These are phyloP conservation scores for Amphilophus citrinellus DNA, from an alignment of 2,113 vertebrate genomes.

Conservation along the genomic window DNA sequence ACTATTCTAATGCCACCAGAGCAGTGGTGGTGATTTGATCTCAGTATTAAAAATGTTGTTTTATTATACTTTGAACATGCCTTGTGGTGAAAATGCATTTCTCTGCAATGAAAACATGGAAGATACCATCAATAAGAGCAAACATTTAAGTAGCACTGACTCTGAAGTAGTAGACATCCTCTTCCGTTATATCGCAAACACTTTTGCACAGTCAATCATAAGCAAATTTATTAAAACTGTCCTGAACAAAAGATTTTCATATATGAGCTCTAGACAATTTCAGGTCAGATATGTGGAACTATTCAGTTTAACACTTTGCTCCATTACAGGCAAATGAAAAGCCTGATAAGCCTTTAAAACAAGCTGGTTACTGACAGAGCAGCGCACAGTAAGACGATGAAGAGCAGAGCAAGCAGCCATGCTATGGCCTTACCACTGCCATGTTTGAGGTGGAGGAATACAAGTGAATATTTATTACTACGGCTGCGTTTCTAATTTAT, in stretches of 20 bases:
- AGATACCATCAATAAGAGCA: not conserved
- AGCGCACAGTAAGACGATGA: not conserved
- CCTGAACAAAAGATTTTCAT: not conserved
- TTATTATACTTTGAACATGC: not conserved
- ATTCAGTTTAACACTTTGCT: not conserved
- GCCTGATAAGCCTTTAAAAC: not conserved
- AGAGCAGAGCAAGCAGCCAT: not conserved
- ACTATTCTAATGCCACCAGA: not conserved
- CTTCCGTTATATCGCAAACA: not conserved
- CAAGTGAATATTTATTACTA: rapidly evolving
- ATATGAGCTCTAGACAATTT: not conserved
- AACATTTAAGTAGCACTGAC: not conserved
- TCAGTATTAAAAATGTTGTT: not conserved
- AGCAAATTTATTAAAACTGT: not conserved
- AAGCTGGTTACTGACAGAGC: not conserved
- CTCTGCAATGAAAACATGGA: not conserved
- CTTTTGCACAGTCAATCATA: not conserved
- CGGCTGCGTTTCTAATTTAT: not conserved
- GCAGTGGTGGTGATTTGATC: not conserved
- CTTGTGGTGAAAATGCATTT: not conserved
- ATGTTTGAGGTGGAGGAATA: not conserved
- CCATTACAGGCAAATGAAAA: not conserved
- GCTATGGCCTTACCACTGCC: not conserved
- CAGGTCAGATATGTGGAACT: not conserved
- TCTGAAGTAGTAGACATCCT: not conserved